These are phyloP conservation scores for Eremobia ochroleuca DNA, from an alignment of 2,888 invertebrate genomes.

Conservation along the genomic window DNA sequence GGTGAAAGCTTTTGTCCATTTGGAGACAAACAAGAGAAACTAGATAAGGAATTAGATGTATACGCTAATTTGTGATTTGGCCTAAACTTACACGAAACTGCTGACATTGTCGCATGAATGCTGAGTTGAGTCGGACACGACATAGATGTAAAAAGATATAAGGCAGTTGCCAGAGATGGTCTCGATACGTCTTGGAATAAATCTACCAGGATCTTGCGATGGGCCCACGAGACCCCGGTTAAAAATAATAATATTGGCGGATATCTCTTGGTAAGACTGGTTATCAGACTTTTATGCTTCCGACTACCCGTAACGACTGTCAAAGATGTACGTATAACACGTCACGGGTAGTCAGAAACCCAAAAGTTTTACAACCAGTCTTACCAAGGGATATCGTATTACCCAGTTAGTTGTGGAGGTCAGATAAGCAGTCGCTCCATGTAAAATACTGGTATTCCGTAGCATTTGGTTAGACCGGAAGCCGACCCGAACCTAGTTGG, in stretches of 20 bases:
- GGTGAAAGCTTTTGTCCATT: constrained; percentile 4
- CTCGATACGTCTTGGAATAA: neutral
- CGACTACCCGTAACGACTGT: too few species aligned
- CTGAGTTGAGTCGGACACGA: neutral
- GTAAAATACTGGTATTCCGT: neutral
- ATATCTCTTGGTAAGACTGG: too few species aligned
- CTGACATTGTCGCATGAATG: neutral
- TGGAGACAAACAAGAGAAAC: constrained; percentile 11
- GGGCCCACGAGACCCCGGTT: neutral
- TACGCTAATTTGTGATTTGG: constrained; percentile 27
- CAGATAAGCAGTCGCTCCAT: neutral
- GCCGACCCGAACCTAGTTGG: neutral
- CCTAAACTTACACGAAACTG: neutral
- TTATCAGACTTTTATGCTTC: too few species aligned
- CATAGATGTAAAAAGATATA: neutral
- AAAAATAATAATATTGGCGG: neutral
- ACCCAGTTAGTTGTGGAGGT: too few species aligned
- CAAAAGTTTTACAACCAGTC: too few species aligned
- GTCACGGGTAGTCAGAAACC: too few species aligned
- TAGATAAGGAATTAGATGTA: neutral
- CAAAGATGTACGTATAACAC: too few species aligned
- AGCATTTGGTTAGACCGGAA: neutral
- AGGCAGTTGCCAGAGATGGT: constrained; percentile 4
- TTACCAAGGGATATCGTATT: too few species aligned
- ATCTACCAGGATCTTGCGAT: neutral